Evolutionary conservation across 2,113 vertebrate species (phyloP), one percentile per base, ranked within the genome.

Genomic region (Seriola quinqueradiata): DNA sequence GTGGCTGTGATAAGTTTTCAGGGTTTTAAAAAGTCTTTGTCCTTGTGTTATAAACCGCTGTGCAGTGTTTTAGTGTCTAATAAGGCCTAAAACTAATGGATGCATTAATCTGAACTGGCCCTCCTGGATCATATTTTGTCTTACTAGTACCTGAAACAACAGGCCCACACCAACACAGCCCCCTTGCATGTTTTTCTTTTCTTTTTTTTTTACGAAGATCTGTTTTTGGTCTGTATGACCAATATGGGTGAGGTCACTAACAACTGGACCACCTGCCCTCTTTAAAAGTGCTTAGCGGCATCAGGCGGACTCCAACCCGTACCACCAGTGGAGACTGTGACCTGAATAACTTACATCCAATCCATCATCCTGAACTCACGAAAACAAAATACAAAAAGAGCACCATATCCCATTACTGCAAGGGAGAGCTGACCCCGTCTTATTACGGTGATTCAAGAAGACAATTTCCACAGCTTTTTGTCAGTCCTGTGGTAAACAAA

Each of bases 271-370:
- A 83, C 80, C 77, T 86, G 70, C 72, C 74, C 75, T 77, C 66
- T 73, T 84, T 78, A 64, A 83, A 86, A 86, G 52, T 68, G 68
- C 58, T 86, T 71, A 72, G 23, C 36, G 1, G 74, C 68, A 77
- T 42, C 86, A 86, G 78, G 61, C 87, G 70, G 58, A 75, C 67
- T 85, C 60, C 74, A 81, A 58, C 64, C 55, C 8, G 28, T 77
- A 83, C 86, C 84, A 82, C 84, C 84, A 72, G 77, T 54, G 74
- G 64, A 87, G 84, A 74, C 67, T 46, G 76, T 90, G 82, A 89
- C 86, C 86, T 82, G 77, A 89, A 88, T 87, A 89, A 70, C 70
- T 76, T 74, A 8, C 23, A 72, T 46, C 72, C 52, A 76, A 87
- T 87, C 71, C 81, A 87, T 88, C 75, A 84, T 68, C 66, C 55